Evolutionary conservation across 2,888 invertebrate species (phyloP), one percentile per base, ranked within the genome.

Genomic region (Lithophane ornitopus): DNA sequence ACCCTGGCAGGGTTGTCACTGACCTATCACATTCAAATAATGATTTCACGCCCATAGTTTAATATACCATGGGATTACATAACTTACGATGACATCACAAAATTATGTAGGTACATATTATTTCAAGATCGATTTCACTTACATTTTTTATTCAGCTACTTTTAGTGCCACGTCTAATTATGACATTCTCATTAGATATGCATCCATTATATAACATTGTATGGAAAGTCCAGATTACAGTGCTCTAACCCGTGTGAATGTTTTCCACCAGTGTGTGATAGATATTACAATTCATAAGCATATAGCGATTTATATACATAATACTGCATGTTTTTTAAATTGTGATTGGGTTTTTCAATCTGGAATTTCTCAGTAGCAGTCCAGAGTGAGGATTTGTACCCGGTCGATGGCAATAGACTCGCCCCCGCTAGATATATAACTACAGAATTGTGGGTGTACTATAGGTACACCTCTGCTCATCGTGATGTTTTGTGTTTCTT

Each of bases 181-280:
- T 12, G 0, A 41, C 19, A 14, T 52, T 58, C 16, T 71, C 19
- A 73, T 82, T 73, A 58, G 22, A 70, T 70, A 76, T 77, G 67
- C 39, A 71, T 74, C 81, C 28, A 74, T 80, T 76, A 66, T 66
- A 61, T 75, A 75, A 69, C 46, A 71, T 66, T 71, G 52, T 34
- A 63, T 19, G 63, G 65, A 63, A 75, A 78, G 41, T 81, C 81
- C 74, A 78, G 74, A 59, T 58, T 69, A 58, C 39, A 46, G 56
- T 73, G 26, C 11, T 70, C 49, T 72, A 63, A 63, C 19, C 58
- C 84, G 81, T 87, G 86, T 81, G 86, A 87, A 86, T 72, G 16
- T 77, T 68, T 61, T 74, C 80, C 72, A 87, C 63, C 72, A 69
- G 80, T 70, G 76, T 41, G 56, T n/a, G 26, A n/a, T 4, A 1